phyloP scores from a whole-genome alignment of 2,797 vertebrate species.

The Pelobates cultripes region DNA sequence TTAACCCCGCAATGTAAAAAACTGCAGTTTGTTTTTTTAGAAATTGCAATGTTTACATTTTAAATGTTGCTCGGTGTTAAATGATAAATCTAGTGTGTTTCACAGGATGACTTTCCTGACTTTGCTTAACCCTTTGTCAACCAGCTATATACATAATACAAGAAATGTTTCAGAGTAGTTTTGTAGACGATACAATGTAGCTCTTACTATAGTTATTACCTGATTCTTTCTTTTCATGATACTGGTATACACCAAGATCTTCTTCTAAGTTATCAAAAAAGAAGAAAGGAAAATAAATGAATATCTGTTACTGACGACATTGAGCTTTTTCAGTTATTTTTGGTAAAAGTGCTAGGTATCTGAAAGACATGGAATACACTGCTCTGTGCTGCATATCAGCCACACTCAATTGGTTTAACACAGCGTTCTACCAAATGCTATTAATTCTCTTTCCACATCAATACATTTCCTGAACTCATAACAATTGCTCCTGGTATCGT shows the following conservation, averaged over 20 bases:
- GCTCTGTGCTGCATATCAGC: constrained; percentile 44
- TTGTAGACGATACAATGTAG: neutral
- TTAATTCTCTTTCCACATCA: constrained; percentile 53
- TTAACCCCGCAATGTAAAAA: no score
- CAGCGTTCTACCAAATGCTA: constrained; percentile 44
- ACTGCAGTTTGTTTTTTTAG: no score
- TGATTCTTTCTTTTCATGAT: constrained; percentile 88
- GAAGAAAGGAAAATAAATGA: neutral
- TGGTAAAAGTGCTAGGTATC: constrained; percentile 21
- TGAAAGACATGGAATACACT: constrained; percentile 28
- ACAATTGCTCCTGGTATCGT: constrained; percentile 49
- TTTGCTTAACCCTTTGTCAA: neutral
- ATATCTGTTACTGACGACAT: neutral
- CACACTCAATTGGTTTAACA: constrained; percentile 54
- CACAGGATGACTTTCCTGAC: neutral
- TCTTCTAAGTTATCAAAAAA: constrained; percentile 73
- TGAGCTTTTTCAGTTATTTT: neutral
- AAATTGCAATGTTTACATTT: no score
- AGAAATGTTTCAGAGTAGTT: neutral
- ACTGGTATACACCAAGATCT: constrained; percentile 92
- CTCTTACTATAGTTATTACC: constrained; percentile 73
- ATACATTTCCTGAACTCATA: constrained; percentile 43
- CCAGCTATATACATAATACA: neutral
- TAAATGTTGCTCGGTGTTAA: no score
- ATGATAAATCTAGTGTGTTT: no score